A percentile compares a stretch with the other conserved stretches of the same genome.
Conservation (phyloP, 2,113 vertebrate genomes). For the Daphoenositta chrysoptera region DNA sequence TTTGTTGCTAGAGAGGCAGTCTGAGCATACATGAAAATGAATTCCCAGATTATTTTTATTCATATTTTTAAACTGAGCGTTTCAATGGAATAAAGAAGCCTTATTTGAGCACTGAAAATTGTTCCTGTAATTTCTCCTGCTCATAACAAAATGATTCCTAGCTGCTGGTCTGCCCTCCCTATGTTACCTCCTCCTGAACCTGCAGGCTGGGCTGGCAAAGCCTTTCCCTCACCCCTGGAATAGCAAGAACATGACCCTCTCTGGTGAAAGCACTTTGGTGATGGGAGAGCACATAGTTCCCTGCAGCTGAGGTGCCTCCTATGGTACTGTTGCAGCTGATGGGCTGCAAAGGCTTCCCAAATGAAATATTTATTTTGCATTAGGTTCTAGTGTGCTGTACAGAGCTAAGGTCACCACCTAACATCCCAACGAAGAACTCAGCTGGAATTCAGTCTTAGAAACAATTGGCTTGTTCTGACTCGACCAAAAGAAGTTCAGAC, state of each 20-base stretch:
- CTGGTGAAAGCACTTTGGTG: background rate
- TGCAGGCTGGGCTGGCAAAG: background rate
- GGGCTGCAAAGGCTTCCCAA: background rate
- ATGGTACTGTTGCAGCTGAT: background rate
- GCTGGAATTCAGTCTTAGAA: background rate
- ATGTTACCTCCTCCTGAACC: background rate
- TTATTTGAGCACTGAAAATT: background rate
- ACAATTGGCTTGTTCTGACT: background rate
- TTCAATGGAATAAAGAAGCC: background rate
- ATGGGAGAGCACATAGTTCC: background rate
- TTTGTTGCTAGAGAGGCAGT: background rate
- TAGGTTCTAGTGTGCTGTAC: background rate
- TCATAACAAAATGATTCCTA: background rate
- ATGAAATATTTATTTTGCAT: constrained; percentile 22
- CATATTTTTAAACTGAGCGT: background rate
- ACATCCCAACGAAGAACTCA: background rate
- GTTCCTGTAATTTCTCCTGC: background rate
- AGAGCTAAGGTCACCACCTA: background rate
- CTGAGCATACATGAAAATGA: background rate
- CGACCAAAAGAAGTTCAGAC: background rate
- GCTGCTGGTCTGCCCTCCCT: background rate
- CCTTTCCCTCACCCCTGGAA: background rate
- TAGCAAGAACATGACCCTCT: background rate
- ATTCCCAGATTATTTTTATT: background rate
- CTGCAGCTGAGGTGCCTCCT: background rate